Conservation (phyloP, 2,888 invertebrate genomes). For the Xylocampa areola region DNA sequence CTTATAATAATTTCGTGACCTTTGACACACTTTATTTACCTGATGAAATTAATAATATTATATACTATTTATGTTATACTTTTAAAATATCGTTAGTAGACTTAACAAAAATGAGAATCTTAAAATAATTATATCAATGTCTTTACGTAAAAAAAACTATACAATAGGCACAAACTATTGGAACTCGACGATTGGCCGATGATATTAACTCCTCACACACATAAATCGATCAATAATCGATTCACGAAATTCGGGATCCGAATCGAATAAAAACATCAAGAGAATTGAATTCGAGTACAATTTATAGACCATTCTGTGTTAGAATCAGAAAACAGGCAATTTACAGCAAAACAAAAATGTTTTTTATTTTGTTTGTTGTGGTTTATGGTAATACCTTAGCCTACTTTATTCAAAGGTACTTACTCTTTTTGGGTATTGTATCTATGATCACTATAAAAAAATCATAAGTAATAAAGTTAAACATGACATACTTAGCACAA, state of each 20-base stretch:
- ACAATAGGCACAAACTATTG: constrained; percentile 30
- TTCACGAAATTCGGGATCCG: constrained; percentile 32
- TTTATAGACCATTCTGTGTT: constrained; percentile 32
- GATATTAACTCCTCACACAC: constrained; percentile 22
- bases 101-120: too few species aligned
- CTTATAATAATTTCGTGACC: constrained; percentile 12
- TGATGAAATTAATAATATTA: background rate
- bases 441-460: background rate
- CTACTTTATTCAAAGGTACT: too few species aligned
- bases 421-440: background rate
- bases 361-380: too few species aligned
- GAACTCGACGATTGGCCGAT: constrained; percentile 22
- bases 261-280: constrained; percentile 44
- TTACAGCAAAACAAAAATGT: too few species aligned
- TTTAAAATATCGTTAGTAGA: too few species aligned
- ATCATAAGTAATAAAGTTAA: too few species aligned
- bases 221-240: constrained; percentile 49
- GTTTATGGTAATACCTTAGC: too few species aligned
- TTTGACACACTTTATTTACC: background rate
- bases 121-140: too few species aligned
- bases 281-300: constrained; percentile 26
- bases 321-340: constrained; percentile 23
- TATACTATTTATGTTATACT: background rate
- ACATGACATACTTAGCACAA: background rate
- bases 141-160: too few species aligned